Percentiles rank a stretch among this genome's conserved stretches.
These are phyloP conservation scores for Zygaena filipendulae DNA, from an alignment of 2,888 invertebrate species.

Conservation along the genomic window DNA sequence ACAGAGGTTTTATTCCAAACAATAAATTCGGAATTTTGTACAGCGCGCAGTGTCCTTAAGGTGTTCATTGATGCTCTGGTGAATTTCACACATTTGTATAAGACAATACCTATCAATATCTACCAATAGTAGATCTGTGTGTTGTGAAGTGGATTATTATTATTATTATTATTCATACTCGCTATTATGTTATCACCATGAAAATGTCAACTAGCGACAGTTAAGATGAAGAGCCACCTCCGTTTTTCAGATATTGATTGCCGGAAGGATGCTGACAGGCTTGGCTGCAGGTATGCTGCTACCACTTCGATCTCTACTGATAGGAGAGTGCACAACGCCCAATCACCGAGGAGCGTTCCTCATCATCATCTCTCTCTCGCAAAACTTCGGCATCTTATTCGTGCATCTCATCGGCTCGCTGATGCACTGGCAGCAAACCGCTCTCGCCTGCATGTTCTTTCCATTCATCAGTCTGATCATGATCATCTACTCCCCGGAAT, in stretches of 20 bases:
- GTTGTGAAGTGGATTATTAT: too few relatives aligned
- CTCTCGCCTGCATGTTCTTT: conserved; percentile 49
- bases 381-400: conserved; percentile 69
- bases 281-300: conserved; percentile 60
- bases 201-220: too few relatives aligned
- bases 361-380: conserved; percentile 65
- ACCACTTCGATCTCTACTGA: conserved; percentile 53
- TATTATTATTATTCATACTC: too few relatives aligned
- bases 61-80: too few relatives aligned
- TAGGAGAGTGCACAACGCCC: conserved; percentile 69
- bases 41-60: too few relatives aligned
- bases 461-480: conserved; percentile 50
- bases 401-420: conserved; percentile 71
- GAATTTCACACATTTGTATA: too few relatives aligned
- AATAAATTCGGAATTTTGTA: too few relatives aligned
- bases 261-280: conserved; percentile 40
- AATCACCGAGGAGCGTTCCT: conserved; percentile 70
- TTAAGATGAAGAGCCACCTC: too few relatives aligned
- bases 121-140: too few relatives aligned
- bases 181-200: too few relatives aligned
- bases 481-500: conserved; percentile 61
- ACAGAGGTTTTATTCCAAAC: too few relatives aligned
- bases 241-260: conserved; percentile 30
- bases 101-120: too few relatives aligned
- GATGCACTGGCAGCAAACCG: conserved; percentile 64